Base-by-base conservation (phyloP, 2,113 vertebrate genomes). In the Tragelaphus scriptus region DNA sequence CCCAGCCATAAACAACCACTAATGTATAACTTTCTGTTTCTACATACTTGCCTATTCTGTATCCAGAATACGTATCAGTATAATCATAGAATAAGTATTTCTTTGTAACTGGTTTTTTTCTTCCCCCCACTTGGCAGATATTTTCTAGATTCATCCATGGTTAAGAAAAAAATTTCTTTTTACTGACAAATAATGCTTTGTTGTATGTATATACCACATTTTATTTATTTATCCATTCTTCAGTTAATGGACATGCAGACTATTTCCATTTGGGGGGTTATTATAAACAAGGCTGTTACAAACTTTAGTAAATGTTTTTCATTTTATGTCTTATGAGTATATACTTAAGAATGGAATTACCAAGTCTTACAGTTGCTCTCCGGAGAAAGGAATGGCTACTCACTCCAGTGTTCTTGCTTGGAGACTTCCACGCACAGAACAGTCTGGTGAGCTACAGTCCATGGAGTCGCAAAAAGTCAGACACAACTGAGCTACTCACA, bases 181-280 rank as follows among this genome's bases (percentile, higher is more conserved):
- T 65, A 95, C 11, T 51, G 26, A 8, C 49, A 56, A 84, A 88
- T 53, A 91, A 11, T 91, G 92, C 16, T 90, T 81, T n/a, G 17
- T 36, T 71, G 28, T 56, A 85, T 21, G 47, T 71, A 61, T 87
- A 92, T 59, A 94, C 10, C 56, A 88, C 15, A 90, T 56, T 82
- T 90, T 53, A 97, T 65, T 90, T 58, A 93, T 58, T 75, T 95
- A 95, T 44, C 30, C 58, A 95, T 28, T 85, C 51, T 80, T 92
- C 49, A 81, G 26, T 79, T 51, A 80, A 61, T 40, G 65, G 15
- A 93, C 44, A 86, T 80, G 5, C 59, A 68, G 32, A 51, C n/a
- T 49, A 6, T 80, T 91, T 56, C 40, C 30, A 68, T 17, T 85
- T 56, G 14, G 80, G 13, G 26, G 40, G 44, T n/a, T 61, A 82